phyloP scores from a whole-genome alignment of 2,888 invertebrate genomes.

The Drosophila ezoana region DNA sequence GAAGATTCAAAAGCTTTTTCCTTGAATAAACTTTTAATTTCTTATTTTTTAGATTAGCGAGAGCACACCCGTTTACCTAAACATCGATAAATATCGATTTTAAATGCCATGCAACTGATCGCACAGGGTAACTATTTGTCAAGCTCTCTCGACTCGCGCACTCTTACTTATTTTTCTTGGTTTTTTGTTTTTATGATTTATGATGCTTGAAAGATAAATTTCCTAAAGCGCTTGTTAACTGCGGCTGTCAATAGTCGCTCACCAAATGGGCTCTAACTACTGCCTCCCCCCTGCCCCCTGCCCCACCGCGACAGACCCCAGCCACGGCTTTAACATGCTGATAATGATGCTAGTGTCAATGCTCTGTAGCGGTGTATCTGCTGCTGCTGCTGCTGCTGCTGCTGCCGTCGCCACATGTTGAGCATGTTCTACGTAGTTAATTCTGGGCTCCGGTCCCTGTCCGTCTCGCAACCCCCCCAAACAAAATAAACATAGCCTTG shows the following conservation, averaged over 20 bases:
- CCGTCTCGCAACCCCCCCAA: neutral
- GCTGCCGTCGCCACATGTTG: constrained; percentile 14
- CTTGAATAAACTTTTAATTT: too few relatives aligned
- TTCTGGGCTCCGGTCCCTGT: neutral
- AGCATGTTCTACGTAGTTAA: constrained; percentile 36
- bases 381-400: constrained; percentile 14
- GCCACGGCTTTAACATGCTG: constrained; percentile 5
- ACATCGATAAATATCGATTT: constrained; percentile 3
- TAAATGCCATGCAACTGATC: too few relatives aligned
- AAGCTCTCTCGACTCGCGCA: too few relatives aligned
- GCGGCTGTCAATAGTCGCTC: constrained; percentile 74
- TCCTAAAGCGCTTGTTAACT: constrained; percentile 72
- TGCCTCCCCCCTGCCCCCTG: neutral
- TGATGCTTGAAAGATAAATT: constrained; percentile 80
- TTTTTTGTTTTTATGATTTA: constrained; percentile 62
- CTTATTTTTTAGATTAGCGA: too few relatives aligned
- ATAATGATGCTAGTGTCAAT: constrained; percentile 69
- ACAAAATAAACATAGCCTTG: neutral
- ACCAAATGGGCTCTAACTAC: constrained; percentile 33
- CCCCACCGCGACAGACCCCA: neutral
- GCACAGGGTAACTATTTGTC: neutral
- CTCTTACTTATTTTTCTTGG: neutral
- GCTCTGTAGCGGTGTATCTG: constrained; percentile 71
- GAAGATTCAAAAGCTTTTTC: too few relatives aligned
- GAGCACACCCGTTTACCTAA: neutral